Evolutionary conservation across 2,888 invertebrate genomes (phyloP).

Genomic region (Xestobium rufovillosum): DNA sequence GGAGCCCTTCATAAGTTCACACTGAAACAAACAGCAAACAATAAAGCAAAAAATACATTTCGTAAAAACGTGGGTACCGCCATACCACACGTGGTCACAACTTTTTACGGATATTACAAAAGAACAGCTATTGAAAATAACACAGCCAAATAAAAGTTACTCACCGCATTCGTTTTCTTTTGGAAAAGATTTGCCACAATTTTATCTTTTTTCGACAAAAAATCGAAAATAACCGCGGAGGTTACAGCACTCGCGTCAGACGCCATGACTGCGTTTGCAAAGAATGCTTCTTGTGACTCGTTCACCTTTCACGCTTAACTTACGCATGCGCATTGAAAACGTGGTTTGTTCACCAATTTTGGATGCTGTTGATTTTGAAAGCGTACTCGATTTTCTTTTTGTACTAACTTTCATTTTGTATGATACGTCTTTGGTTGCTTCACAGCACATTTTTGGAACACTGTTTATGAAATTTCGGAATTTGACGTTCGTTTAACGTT

Average conservation of each 20-base stretch:
- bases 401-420: no score
- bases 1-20: slow-evolving; percentile 54
- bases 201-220: slow-evolving; percentile 56
- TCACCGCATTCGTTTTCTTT: slow-evolving; percentile 68
- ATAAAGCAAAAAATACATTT: not conserved
- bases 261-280: slow-evolving; percentile 34
- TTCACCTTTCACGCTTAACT: no score
- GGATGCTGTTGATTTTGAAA: no score
- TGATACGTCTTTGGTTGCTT: no score
- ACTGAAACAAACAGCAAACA: slow-evolving; percentile 45
- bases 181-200: slow-evolving; percentile 60
- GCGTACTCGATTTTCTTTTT: no score
- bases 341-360: no score
- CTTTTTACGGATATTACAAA: slow-evolving; percentile 3
- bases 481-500: no score
- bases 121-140: no score
- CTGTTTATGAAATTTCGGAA: no score
- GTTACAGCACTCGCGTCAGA: slow-evolving; percentile 40
- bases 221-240: slow-evolving; percentile 58
- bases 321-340: no score
- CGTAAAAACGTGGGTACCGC: slow-evolving; percentile 9
- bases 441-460: no score
- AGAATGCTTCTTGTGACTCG: no score
- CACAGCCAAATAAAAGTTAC: slow-evolving; percentile 41
- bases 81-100: slow-evolving; percentile 2